Conservation (phyloP, 2,797 vertebrate species). For the Limosa lapponica region DNA sequence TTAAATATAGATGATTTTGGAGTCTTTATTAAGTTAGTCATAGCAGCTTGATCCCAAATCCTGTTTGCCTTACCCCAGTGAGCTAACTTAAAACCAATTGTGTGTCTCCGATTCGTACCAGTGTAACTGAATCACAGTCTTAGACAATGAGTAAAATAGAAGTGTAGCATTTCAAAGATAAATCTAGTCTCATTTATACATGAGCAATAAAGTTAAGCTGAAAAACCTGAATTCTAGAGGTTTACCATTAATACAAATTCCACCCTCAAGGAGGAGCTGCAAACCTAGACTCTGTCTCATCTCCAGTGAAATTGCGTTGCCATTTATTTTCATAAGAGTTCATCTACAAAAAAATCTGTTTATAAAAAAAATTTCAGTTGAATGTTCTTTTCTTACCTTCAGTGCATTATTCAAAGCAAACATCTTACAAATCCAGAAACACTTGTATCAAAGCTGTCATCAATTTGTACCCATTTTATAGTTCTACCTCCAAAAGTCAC, state of each 20-base stretch:
- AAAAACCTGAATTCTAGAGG: neutral
- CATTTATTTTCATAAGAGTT: neutral
- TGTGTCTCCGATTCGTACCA: neutral
- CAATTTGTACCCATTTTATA: neutral
- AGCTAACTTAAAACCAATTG: neutral
- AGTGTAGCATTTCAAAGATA: neutral
- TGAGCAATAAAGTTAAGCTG: neutral
- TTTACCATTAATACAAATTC: neutral
- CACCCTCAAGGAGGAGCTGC: neutral
- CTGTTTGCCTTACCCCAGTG: neutral
- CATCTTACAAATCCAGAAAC: neutral
- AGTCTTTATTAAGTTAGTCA: constrained; percentile 18
- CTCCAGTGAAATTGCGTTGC: neutral
- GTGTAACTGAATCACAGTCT: neutral
- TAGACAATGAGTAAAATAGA: neutral
- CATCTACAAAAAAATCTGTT: neutral
- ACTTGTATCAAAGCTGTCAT: neutral
- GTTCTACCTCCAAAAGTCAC: neutral
- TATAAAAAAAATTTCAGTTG: neutral
- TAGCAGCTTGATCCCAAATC: neutral
- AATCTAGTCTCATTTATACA: neutral
- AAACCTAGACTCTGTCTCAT: neutral
- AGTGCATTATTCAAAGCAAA: neutral
- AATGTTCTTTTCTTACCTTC: neutral
- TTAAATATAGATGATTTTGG: constrained; percentile 4